Base-by-base conservation (phyloP, 2,888 invertebrate genomes). In the Ischnus inquisitorius region DNA sequence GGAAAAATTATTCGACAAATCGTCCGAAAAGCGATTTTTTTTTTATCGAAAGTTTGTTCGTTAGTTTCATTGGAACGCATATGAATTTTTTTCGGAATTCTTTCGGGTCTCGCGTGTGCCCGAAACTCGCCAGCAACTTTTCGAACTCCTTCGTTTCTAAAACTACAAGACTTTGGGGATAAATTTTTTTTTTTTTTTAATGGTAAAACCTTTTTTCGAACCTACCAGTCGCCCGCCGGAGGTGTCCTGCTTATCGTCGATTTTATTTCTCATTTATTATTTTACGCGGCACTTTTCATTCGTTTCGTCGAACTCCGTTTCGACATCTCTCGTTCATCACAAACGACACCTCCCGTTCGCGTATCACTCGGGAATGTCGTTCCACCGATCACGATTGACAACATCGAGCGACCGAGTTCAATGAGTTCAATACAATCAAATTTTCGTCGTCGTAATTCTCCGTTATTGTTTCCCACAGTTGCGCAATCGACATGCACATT, bases 191-290 rank as follows among this genome's bases (percentile, higher is more conserved):
- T n/a, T n/a, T n/a, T n/a, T n/a, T n/a, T n/a, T n/a, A 12, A 57
- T 57, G 12, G 25, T 12, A 25, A 3, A 4, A 12, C 12, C 10
- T 46, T 1, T n/a, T 57, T 57, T 57, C 25, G 25, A 5, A 57
- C 57, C 12, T 57, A 57, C 57, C 57, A 57, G 57, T 57, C 12
- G 22, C 12, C 14, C 57, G 14, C 12, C 57, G 57, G 10, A 57
- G 1, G 14, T 22, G 22, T 57, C 25, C 46, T 46, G 3, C 12
- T 46, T n/a, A 12, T 19, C 57, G 3, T 14, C 57, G 19, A 14
- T 14, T 57, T 57, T 22, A 8, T 57, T 25, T 57, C 19, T 34
- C 51, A 19, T 51, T 51, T n/a, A 12, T 46, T 54, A 19, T 54
- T 10, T 12, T 19, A 12, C 6, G 10, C 19, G 54, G 19, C 22